phyloP scores from a whole-genome alignment of 2,113 vertebrate species.

The Peromyscus leucopus region DNA sequence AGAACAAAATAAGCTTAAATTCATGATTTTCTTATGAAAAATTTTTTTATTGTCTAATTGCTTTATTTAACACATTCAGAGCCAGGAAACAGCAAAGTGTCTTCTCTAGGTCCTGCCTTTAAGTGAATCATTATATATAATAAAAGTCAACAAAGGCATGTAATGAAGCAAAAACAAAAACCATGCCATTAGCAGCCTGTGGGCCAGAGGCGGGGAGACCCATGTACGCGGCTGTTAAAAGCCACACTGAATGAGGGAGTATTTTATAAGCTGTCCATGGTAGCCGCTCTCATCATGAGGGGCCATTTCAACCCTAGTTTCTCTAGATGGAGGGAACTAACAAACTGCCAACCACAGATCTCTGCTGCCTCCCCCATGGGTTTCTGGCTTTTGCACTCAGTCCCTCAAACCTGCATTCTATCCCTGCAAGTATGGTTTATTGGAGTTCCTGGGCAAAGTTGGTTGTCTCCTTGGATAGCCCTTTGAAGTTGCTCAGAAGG shows the following conservation, averaged over 20 bases:
- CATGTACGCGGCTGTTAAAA: constrained; percentile 72
- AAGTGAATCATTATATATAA: not conserved
- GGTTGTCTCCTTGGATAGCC: not conserved
- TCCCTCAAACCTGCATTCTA: not conserved
- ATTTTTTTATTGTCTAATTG: constrained; percentile 19
- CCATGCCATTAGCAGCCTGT: constrained; percentile 11
- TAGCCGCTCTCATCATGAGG: not conserved
- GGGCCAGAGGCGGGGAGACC: not conserved
- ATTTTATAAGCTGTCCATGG: constrained; percentile 73
- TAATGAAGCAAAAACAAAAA: not conserved
- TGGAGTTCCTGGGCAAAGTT: not conserved
- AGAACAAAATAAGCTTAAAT: not conserved
- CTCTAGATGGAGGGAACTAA: constrained; percentile 48
- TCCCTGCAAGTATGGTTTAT: not conserved
- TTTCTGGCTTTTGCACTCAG: not conserved
- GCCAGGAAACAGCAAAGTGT: not conserved
- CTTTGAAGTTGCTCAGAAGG: constrained; percentile 42
- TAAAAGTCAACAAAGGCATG: constrained; percentile 2
- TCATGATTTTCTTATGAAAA: not conserved
- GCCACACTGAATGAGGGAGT: constrained; percentile 64
- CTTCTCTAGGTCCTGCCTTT: not conserved
- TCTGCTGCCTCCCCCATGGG: not conserved
- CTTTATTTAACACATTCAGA: constrained; percentile 50
- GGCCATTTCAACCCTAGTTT: constrained; percentile 18
- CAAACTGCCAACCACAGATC: not conserved